These are phyloP conservation scores for Pandemis cinnamomeana DNA, from an alignment of 2,888 invertebrate species.

Conservation along the genomic window DNA sequence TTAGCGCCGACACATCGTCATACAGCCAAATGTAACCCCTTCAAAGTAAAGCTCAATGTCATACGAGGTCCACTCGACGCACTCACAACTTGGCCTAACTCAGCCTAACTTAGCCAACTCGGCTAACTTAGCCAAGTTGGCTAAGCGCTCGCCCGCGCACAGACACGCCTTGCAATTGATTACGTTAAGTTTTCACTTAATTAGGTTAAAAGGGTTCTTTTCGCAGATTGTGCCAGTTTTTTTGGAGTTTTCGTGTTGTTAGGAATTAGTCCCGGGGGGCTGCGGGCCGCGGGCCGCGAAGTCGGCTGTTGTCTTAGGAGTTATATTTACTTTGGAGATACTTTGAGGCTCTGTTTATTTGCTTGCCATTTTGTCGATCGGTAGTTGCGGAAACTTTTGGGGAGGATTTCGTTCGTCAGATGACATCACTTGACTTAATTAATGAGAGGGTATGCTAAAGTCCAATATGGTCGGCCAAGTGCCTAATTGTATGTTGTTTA, in stretches of 20 bases:
- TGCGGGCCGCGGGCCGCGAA: conserved; percentile 22
- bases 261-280: conserved; percentile 32
- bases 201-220: conserved; percentile 50
- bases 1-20: background rate
- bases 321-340: background rate
- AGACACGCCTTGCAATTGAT: conserved; percentile 23
- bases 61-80: conserved; percentile 17
- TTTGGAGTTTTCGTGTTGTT: conserved; percentile 30
- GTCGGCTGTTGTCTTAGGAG: conserved; percentile 1
- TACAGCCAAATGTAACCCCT: background rate
- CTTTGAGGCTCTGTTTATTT: background rate
- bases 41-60: conserved; percentile 14
- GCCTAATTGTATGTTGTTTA: no score
- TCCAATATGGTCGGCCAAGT: no score
- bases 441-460: no score
- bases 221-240: conserved; percentile 46
- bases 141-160: conserved; percentile 14
- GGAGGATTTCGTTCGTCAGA: background rate
- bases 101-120: conserved; percentile 10
- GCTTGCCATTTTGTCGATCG: background rate
- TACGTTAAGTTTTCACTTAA: conserved; percentile 43
- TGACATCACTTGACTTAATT: background rate
- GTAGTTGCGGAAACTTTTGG: background rate
- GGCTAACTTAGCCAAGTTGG: conserved; percentile 12
- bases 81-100: conserved; percentile 10